Evolutionary conservation across 2,797 vertebrate species (phyloP), one percentile per base, ranked within the genome.

Genomic region (Microctenopoma stevenorrisi): DNA sequence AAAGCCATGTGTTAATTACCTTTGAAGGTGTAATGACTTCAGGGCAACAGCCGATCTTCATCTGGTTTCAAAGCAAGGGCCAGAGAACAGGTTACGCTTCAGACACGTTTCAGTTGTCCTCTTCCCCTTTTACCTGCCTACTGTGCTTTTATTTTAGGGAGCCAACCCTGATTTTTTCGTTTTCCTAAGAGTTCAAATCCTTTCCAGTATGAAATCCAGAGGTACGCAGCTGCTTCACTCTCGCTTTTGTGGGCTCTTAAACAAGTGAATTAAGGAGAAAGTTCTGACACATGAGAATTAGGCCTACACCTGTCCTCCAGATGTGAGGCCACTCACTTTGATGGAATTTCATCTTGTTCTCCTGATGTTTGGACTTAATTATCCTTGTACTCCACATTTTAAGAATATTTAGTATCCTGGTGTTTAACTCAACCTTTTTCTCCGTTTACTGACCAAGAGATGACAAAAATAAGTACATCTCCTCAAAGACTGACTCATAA

Each of bases 1-100:
- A 92, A 94, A 94, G 89, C 92, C 92, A 93, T 93, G 92, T 94
- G 94, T 93, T 94, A 94, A 94, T 94, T 93, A 93, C 90, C 91
- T 94, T 94, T 94, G 91, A 94, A 94, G 93, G 91, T 90, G 88
- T 88, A 94, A 93, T 93, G 89, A 92, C 89, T 93, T 91, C 86
- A 89, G 91, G 86, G 86, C 90, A 74, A 37, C 84, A 82, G 89
- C 79, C 85, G 85, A 91, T 85, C 82, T 91, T 94, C 91, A 94
- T 94, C 90, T 92, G 88, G 81, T 93, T 93, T 92, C 82, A 92
- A 92, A 93, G 88, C 51, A 68, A 88, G 76, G 84, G 86, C 86
- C 76, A 22, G 81, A 83, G 86, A 92, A 83, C 87, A 90, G 90
- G 88, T 88, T 89, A 88, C 72, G 84, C 91, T 90, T 91, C 87